These are phyloP conservation scores for Sinhomidia bicolor DNA, from an alignment of 2,888 invertebrate genomes.

Conservation along the genomic window DNA sequence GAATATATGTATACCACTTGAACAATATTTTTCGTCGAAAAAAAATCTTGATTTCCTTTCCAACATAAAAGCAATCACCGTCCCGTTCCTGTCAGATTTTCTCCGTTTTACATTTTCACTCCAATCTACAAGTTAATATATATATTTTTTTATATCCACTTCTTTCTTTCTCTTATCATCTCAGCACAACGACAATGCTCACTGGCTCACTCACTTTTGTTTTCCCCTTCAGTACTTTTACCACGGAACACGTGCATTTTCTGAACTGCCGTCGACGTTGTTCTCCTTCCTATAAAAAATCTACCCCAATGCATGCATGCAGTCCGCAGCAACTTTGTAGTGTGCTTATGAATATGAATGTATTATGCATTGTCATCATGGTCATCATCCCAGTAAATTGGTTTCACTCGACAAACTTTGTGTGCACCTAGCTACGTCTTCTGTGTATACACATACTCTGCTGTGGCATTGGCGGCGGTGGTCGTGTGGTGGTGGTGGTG, in stretches of 20 bases:
- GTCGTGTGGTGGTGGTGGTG: neutral
- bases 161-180: neutral
- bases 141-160: neutral
- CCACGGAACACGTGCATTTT: slow-evolving; percentile 7
- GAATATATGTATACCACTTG: neutral
- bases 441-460: neutral
- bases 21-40: too few species aligned
- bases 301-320: too few species aligned
- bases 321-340: neutral
- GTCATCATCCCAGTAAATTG: slow-evolving; percentile 1
- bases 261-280: neutral
- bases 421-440: neutral
- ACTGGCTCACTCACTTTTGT: neutral
- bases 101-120: neutral
- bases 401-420: slow-evolving; percentile 41
- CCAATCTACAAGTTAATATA: slow-evolving; percentile 39
- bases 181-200: neutral
- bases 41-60: neutral
- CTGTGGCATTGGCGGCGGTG: neutral
- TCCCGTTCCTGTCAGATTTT: neutral
- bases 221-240: neutral
- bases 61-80: neutral
- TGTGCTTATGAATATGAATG: neutral
- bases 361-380: slow-evolving; percentile 10
- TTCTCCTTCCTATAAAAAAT: too few species aligned